phyloP scores from a whole-genome alignment of 2,888 invertebrate species.

The Gryllus longicercus region DNA sequence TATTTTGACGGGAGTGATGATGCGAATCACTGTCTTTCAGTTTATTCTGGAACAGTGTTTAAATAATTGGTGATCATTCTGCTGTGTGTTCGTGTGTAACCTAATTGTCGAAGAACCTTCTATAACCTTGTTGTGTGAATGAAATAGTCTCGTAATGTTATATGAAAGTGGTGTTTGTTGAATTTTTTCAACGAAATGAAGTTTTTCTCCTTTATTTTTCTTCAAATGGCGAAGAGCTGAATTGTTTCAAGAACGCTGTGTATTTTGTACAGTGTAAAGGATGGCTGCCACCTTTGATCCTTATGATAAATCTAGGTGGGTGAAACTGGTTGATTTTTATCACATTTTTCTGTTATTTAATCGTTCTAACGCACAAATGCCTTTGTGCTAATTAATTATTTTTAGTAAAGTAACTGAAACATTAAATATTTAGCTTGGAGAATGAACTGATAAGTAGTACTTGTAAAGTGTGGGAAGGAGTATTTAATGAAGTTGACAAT shows the following conservation, averaged over 20 bases:
- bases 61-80: too few relatives aligned
- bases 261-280: constrained; percentile 27
- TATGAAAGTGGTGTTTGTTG: background rate
- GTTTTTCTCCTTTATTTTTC: background rate
- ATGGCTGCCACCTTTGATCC: constrained; percentile 69
- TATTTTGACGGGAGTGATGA: background rate
- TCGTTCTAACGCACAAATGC: too few relatives aligned
- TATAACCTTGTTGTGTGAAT: background rate
- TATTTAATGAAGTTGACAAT: too few relatives aligned
- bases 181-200: background rate
- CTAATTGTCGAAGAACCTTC: background rate
- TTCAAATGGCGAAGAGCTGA: background rate
- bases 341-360: too few relatives aligned
- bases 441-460: too few relatives aligned
- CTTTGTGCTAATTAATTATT: too few relatives aligned
- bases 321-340: constrained; percentile 27
- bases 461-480: too few relatives aligned
- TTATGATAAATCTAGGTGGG: constrained; percentile 63
- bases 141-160: too few relatives aligned
- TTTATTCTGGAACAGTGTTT: too few relatives aligned
- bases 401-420: constrained; percentile 20
- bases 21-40: background rate
- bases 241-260: background rate
- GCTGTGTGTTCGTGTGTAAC: background rate
- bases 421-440: background rate